Percentiles rank a stretch among this genome's conserved stretches.
Evolutionary conservation across 2,797 vertebrate genomes (phyloP).

Genomic region (Mustela erminea): DNA sequence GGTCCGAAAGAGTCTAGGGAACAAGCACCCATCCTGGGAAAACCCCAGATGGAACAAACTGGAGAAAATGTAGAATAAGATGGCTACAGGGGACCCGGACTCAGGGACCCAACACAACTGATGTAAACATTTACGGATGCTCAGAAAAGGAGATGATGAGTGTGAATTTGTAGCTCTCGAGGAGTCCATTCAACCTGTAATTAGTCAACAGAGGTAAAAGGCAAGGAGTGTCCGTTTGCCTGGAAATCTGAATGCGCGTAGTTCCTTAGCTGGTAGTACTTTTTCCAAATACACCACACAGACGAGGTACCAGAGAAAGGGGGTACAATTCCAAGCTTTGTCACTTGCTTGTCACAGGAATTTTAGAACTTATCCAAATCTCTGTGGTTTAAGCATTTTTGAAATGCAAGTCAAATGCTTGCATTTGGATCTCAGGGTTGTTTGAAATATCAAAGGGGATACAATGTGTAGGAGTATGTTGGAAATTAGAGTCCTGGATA

Average conservation of each 20-base stretch:
- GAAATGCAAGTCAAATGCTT: conserved; percentile 31
- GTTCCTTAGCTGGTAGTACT: not conserved
- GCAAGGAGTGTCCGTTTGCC: not conserved
- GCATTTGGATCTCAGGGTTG: not conserved
- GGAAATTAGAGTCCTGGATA: not conserved
- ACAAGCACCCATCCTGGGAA: not conserved
- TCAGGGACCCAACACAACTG: not conserved
- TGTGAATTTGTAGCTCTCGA: not conserved
- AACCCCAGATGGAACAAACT: not conserved
- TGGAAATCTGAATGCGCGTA: not conserved
- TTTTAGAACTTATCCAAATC: conserved; percentile 26
- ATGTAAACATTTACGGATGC: not conserved
- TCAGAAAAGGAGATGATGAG: not conserved
- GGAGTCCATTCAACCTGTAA: not conserved
- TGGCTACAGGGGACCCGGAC: not conserved
- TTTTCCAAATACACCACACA: not conserved
- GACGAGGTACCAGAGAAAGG: not conserved
- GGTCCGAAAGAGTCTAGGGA: not conserved
- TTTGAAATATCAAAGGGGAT: conserved; percentile 39
- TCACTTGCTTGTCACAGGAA: not conserved
- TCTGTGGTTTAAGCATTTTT: not conserved
- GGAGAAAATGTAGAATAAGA: not conserved
- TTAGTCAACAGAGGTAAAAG: not conserved
- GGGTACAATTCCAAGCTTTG: not conserved
- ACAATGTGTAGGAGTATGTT: not conserved